Conservation (phyloP, 2,113 vertebrate species). For the Phrynosoma blainvillii region DNA sequence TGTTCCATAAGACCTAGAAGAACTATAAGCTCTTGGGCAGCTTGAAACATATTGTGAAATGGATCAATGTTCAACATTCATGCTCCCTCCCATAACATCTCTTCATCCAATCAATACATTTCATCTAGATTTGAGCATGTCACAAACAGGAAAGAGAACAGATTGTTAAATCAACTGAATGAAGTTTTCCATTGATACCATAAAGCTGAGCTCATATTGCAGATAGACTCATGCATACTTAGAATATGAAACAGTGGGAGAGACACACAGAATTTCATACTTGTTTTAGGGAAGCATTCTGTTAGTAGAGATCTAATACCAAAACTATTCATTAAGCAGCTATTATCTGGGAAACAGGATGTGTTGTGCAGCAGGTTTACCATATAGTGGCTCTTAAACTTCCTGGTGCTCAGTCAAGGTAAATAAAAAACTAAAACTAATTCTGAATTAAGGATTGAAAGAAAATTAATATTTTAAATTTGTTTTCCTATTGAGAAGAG, state of each 20-base stretch:
- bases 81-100: neutral
- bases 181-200: neutral
- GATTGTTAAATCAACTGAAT: neutral
- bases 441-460: neutral
- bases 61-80: too few relatives aligned
- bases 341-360: neutral
- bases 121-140: neutral
- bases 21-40: neutral
- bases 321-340: neutral
- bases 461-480: too few relatives aligned
- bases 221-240: neutral
- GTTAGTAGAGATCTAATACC: neutral
- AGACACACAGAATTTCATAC: neutral
- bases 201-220: neutral
- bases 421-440: neutral
- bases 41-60: neutral
- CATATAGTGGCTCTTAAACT: neutral
- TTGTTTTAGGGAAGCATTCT: neutral
- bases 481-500: too few relatives aligned
- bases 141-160: neutral
- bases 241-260: neutral
- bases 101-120: neutral
- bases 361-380: neutral
- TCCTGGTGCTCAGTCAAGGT: neutral
- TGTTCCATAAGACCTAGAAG: neutral